Evolutionary conservation across 2,797 vertebrate species (phyloP).

Genomic region (Sitta carolinensis): DNA sequence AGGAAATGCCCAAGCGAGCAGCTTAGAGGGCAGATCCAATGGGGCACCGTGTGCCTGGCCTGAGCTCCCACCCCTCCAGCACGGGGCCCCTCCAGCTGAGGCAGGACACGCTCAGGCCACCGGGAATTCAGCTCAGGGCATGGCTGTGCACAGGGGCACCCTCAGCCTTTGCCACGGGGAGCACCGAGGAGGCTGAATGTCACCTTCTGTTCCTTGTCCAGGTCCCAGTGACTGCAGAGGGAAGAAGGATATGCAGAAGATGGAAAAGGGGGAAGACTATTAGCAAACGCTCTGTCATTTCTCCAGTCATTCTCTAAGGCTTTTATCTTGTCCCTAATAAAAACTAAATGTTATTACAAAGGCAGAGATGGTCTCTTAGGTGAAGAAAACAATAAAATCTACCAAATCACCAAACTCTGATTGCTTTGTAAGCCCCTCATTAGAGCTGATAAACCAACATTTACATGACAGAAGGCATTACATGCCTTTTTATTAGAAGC

Average conservation of each 20-base stretch:
- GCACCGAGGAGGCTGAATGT: rapidly evolving
- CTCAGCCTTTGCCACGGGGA: not conserved
- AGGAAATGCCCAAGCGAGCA: not conserved
- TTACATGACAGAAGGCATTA: not conserved
- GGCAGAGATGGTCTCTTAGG: not conserved
- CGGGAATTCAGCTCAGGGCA: not conserved
- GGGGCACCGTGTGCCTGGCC: not conserved
- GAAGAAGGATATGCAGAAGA: not conserved
- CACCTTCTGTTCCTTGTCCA: not conserved
- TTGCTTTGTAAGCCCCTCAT: not conserved
- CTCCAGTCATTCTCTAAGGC: not conserved
- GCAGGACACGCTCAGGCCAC: rapidly evolving
- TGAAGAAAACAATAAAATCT: not conserved
- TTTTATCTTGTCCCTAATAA: not conserved
- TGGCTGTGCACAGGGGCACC: not conserved
- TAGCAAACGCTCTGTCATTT: not conserved
- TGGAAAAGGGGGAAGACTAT: not conserved
- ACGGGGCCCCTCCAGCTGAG: rapidly evolving
- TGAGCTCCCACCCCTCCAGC: not conserved
- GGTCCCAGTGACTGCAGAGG: not conserved
- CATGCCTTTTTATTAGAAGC: not conserved
- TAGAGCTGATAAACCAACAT: not conserved
- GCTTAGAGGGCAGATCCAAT: not conserved
- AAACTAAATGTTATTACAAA: not conserved
- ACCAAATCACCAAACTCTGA: not conserved